Percentiles rank a stretch among this genome's conserved stretches.
phyloP scores from a whole-genome alignment of 1,140 invertebrate species.

The Achroia grisella region DNA sequence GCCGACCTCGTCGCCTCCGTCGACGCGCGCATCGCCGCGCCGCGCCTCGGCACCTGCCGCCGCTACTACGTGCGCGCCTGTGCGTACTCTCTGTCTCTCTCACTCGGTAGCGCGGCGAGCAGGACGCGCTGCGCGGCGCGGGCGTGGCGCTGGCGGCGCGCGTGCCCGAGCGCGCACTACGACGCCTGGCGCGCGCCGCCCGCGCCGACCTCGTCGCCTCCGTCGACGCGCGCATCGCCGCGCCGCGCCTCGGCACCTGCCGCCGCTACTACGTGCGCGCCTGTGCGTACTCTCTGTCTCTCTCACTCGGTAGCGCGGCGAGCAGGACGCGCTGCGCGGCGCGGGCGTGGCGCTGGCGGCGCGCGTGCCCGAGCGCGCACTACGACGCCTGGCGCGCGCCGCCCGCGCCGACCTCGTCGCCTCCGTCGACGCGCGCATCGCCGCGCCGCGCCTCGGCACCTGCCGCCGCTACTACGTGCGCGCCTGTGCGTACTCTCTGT shows the following conservation, averaged over 20 bases:
- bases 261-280: constrained; percentile 87
- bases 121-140: constrained; percentile 85
- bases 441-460: constrained; percentile 86
- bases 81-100: constrained; percentile 93
- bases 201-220: constrained; percentile 90
- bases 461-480: constrained; percentile 90
- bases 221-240: constrained; percentile 89
- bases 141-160: constrained; percentile 92
- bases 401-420: constrained; percentile 90
- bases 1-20: constrained; percentile 92
- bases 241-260: constrained; percentile 89
- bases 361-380: constrained; percentile 90
- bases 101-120: constrained; percentile 90
- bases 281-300: constrained; percentile 94
- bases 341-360: constrained; percentile 89
- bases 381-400: constrained; percentile 88
- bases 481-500: constrained; percentile 92
- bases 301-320: constrained; percentile 89
- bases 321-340: constrained; percentile 88
- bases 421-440: constrained; percentile 91
- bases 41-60: constrained; percentile 90
- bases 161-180: constrained; percentile 89
- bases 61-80: constrained; percentile 89
- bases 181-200: constrained; percentile 87
- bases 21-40: constrained; percentile 88